Evolutionary conservation across 2,113 vertebrate genomes (phyloP).

Genomic region (Eira barbara): DNA sequence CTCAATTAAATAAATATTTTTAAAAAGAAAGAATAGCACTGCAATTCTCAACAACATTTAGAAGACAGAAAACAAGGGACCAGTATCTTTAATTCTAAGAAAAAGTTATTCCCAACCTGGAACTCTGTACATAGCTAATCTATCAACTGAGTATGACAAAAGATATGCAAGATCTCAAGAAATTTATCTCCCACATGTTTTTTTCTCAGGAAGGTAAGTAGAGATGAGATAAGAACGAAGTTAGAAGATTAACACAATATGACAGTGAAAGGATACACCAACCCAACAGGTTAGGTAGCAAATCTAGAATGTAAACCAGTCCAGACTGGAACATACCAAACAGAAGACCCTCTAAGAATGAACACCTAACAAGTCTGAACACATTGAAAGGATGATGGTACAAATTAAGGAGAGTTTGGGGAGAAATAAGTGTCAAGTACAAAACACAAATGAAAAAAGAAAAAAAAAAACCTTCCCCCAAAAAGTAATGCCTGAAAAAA

Average conservation of each 20-base stretch:
- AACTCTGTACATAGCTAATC: not conserved
- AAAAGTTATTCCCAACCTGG: not conserved
- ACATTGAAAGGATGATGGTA: not conserved
- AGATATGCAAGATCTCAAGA: not conserved
- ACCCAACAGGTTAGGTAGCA: not conserved
- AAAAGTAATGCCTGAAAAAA: not conserved
- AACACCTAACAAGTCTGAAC: not conserved
- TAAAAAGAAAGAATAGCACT: not conserved
- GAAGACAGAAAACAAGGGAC: not conserved
- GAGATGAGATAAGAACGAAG: not conserved
- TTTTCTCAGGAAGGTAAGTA: not conserved
- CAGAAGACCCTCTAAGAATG: not conserved
- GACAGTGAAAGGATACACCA: not conserved
- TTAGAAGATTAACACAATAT: not conserved
- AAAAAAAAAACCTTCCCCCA: not conserved
- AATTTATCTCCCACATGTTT: not conserved
- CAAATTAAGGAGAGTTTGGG: not conserved
- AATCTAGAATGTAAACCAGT: not conserved
- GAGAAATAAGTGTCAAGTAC: not conserved
- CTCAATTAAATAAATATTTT: not conserved
- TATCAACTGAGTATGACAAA: not conserved
- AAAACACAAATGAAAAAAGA: not conserved
- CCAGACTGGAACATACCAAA: not conserved
- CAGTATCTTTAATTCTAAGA: conserved; percentile 11
- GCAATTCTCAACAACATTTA: not conserved